These are phyloP conservation scores for Lepidochrysops patricia DNA, from an alignment of 2,888 invertebrate genomes.

Conservation along the genomic window DNA sequence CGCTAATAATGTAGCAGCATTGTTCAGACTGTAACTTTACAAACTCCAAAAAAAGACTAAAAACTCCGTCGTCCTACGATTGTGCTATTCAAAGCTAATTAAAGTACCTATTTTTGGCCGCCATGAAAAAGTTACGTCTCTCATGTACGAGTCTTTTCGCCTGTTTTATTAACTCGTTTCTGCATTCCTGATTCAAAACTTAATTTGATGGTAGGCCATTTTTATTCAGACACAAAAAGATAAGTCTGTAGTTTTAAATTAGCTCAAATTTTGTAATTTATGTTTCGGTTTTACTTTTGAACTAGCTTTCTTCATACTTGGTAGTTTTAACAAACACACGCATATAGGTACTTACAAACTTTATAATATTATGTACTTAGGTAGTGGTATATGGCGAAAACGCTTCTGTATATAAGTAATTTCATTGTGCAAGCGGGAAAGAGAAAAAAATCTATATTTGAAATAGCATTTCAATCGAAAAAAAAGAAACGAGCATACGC, in stretches of 20 bases:
- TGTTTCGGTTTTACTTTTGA: background rate
- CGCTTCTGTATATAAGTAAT: too few relatives aligned
- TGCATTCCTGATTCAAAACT: constrained; percentile 5
- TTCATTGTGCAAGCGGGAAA: too few relatives aligned
- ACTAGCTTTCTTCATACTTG: background rate
- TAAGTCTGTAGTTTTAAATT: background rate
- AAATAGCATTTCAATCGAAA: background rate
- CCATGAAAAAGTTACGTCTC: constrained; percentile 13
- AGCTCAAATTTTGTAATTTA: background rate
- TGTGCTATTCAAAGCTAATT: constrained; percentile 13
- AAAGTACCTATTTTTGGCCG: constrained; percentile 16
- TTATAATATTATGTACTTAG: too few relatives aligned
- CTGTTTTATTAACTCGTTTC: constrained; percentile 12
- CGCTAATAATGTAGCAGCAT: background rate
- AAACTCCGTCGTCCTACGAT: background rate
- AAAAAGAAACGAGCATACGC: background rate
- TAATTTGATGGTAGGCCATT: constrained; percentile 12
- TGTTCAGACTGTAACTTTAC: constrained; percentile 4
- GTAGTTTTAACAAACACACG: too few relatives aligned
- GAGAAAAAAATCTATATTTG: background rate
- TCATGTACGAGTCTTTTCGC: constrained; percentile 8
- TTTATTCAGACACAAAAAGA: constrained; percentile 5
- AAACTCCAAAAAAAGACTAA: background rate
- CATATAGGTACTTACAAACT: too few relatives aligned
- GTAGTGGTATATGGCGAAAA: too few relatives aligned